phyloP scores from a whole-genome alignment of 2,797 vertebrate species.

The Apogon hyalosoma region DNA sequence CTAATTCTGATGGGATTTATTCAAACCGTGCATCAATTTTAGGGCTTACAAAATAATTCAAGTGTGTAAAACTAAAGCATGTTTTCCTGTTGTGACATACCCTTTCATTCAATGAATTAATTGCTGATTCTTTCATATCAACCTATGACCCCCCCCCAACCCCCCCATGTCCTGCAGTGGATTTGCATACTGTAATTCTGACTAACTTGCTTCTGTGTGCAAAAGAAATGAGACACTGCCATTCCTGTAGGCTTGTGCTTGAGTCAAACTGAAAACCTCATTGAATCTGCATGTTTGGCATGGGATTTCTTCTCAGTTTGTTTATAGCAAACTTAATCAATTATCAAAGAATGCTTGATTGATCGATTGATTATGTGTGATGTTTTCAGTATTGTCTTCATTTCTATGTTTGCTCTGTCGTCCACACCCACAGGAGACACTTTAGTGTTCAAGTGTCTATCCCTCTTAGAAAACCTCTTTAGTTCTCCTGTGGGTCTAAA shows the following conservation, averaged over 20 bases:
- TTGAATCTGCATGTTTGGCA: conserved; percentile 30
- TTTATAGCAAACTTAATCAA: neutral
- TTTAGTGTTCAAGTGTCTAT: neutral
- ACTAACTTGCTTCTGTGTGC: conserved; percentile 42
- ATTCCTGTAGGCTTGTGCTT: conserved; percentile 39
- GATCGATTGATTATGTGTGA: conserved; percentile 40
- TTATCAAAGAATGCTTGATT: neutral
- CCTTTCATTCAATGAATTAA: too few species aligned
- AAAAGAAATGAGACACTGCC: conserved; percentile 38
- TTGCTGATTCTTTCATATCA: neutral
- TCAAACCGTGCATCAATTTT: neutral
- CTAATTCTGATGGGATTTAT: neutral
- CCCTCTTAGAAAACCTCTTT: neutral
- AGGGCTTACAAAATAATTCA: neutral
- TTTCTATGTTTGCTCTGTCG: conserved; percentile 23
- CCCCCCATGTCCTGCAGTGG: conserved; percentile 62
- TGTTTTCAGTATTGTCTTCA: conserved; percentile 62
- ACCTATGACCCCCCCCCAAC: neutral
- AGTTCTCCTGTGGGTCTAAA: conserved; percentile 57
- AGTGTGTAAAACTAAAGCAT: neutral
- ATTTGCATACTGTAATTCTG: conserved; percentile 76
- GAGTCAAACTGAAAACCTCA: conserved; percentile 60
- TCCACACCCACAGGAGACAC: conserved; percentile 40
- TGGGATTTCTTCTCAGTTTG: conserved; percentile 7
- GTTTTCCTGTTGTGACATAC: neutral